Evolutionary conservation across 2,888 invertebrate genomes (phyloP).

Genomic region (Philonicus albiceps): DNA sequence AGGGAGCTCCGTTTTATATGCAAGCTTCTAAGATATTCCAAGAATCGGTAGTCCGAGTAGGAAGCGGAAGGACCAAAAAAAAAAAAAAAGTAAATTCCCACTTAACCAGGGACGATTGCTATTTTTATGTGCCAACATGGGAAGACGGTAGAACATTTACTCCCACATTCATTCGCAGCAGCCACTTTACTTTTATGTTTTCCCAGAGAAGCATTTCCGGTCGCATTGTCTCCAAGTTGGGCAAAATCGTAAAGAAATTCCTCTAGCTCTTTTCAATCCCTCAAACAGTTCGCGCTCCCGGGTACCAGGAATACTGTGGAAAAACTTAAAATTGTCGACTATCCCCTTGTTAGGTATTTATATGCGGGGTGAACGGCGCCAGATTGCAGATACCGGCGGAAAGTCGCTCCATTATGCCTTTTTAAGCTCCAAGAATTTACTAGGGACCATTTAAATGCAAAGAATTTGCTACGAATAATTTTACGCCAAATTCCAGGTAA

Average conservation of each 20-base stretch:
- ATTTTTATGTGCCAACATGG: slow-evolving; percentile 45
- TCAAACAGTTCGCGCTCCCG: neutral
- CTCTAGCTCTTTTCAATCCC: neutral
- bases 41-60: slow-evolving; percentile 4
- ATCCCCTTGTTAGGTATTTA: slow-evolving; percentile 14
- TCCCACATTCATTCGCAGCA: slow-evolving; percentile 32
- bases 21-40: slow-evolving; percentile 25
- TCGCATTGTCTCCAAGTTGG: slow-evolving; percentile 42
- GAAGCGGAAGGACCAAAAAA: slow-evolving; percentile 20
- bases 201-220: slow-evolving; percentile 44
- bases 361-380: slow-evolving; percentile 23
- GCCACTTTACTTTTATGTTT: slow-evolving; percentile 46
- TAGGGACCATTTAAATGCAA: slow-evolving; percentile 36
- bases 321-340: slow-evolving; percentile 16
- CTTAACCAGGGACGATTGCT: slow-evolving; percentile 44
- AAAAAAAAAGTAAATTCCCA: slow-evolving; percentile 38
- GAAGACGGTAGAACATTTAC: slow-evolving; percentile 36
- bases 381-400: slow-evolving; percentile 9
- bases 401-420: slow-evolving; percentile 30
- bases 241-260: neutral
- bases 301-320: neutral
- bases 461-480: slow-evolving; percentile 18
- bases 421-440: slow-evolving; percentile 31
- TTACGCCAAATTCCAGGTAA: slow-evolving; percentile 10
- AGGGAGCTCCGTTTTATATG: slow-evolving; percentile 34